A percentile compares a stretch with the other conserved stretches of the same genome.
Evolutionary conservation across 2,888 invertebrate genomes (phyloP).

Genomic region (Oligia latruncula): DNA sequence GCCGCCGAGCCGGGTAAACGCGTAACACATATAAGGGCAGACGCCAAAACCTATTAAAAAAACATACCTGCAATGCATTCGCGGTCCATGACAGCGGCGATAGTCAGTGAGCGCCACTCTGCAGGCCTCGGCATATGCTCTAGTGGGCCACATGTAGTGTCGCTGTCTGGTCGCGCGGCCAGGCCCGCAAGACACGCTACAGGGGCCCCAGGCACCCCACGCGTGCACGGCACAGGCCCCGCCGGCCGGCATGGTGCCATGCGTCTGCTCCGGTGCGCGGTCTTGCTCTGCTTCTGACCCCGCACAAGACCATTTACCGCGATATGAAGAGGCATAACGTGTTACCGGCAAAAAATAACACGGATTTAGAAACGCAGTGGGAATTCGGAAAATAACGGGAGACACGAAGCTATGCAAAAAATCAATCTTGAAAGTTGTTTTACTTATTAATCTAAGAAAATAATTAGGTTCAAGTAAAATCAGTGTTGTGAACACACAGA

Average conservation of each 20-base stretch:
- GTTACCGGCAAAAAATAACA: not conserved
- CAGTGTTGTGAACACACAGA: not conserved
- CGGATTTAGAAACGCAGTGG: not conserved
- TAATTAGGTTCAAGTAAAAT: not conserved
- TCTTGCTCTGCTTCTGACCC: constrained; percentile 46
- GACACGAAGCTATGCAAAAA: not conserved
- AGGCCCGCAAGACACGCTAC: constrained; percentile 94
- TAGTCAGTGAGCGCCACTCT: constrained; percentile 90
- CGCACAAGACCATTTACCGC: constrained; percentile 1
- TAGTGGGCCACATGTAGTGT: constrained; percentile 86
- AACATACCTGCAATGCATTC: constrained; percentile 85
- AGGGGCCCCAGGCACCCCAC: constrained; percentile 96
- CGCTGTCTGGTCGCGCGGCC: constrained; percentile 92
- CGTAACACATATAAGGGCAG: not conserved
- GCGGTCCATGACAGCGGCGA: constrained; percentile 86
- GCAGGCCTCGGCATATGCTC: constrained; percentile 90
- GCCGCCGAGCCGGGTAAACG: not conserved
- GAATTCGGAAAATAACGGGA: no score
- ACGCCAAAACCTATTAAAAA: not conserved
- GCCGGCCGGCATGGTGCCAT: constrained; percentile 72
- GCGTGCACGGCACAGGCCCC: constrained; percentile 92
- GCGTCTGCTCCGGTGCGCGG: constrained; percentile 26
- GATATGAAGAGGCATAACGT: not conserved
- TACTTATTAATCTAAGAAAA: not conserved
- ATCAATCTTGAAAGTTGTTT: not conserved